A percentile compares a stretch with the other conserved stretches of the same genome.
These are phyloP conservation scores for Pipa parva DNA, from an alignment of 2,113 vertebrate genomes.

Conservation along the genomic window DNA sequence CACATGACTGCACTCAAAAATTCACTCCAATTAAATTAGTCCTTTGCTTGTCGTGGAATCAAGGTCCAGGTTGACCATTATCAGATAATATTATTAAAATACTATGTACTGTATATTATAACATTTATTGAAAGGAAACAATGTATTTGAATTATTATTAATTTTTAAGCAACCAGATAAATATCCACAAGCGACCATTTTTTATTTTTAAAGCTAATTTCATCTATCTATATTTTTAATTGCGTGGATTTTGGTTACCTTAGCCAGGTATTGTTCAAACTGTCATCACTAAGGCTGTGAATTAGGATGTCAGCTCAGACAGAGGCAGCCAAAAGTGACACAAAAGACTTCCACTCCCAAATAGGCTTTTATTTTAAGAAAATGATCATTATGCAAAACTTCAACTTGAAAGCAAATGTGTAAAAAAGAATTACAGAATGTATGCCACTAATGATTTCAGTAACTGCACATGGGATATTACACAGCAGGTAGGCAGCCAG, in stretches of 20 bases:
- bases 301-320: conserved; percentile 20
- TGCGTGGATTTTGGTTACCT: conserved; percentile 13
- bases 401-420: conserved; percentile 44
- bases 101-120: too few species aligned
- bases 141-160: too few species aligned
- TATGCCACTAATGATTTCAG: conserved; percentile 42
- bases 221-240: conserved; percentile 16
- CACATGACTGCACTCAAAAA: too few species aligned
- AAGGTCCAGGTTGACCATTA: too few species aligned
- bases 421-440: conserved; percentile 43
- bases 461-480: conserved; percentile 42
- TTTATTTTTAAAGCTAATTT: too few species aligned
- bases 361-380: conserved; percentile 41
- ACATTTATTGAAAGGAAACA: too few species aligned
- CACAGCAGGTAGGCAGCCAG: conserved; percentile 42
- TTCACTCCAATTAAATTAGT: too few species aligned
- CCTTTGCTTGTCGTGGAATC: too few species aligned
- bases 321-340: conserved; percentile 29
- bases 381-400: conserved; percentile 44
- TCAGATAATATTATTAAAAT: too few species aligned
- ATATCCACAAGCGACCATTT: too few species aligned
- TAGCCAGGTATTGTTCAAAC: conserved; percentile 16
- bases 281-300: conserved; percentile 11
- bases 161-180: too few species aligned
- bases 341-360: conserved; percentile 40